phyloP scores from a whole-genome alignment of 2,888 invertebrate genomes.

The Pogonocherus hispidulus region DNA sequence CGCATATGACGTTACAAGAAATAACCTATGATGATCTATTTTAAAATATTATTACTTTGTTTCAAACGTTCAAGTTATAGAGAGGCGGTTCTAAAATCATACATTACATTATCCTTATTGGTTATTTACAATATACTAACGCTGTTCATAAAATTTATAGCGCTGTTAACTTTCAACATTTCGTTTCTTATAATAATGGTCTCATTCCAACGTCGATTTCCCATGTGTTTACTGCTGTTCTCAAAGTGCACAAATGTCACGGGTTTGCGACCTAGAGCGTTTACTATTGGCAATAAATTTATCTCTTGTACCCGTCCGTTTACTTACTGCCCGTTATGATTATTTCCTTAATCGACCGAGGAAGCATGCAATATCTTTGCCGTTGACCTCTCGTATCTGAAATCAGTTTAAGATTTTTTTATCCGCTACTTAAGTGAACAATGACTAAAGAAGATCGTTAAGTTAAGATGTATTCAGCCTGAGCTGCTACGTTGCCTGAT shows the following conservation, averaged over 20 bases:
- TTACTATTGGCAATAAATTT: not conserved
- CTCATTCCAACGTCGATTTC: not conserved
- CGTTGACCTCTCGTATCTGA: slow-evolving; percentile 19
- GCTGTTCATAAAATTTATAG: not conserved
- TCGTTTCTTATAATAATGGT: not conserved
- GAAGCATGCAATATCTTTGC: slow-evolving; percentile 1
- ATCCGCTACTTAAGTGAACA: not conserved
- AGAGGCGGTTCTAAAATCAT: not conserved
- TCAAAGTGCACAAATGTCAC: not conserved
- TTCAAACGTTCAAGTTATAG: too few species aligned
- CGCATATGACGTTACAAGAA: too few species aligned
- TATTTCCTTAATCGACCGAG: not conserved
- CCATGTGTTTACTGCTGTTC: slow-evolving; percentile 10
- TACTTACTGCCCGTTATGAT: not conserved
- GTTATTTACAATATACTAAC: not conserved
- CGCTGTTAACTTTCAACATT: not conserved
- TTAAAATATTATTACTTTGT: not conserved
- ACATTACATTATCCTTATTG: not conserved
- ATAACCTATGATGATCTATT: too few species aligned
- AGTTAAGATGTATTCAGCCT: not conserved
- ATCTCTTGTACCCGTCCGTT: not conserved
- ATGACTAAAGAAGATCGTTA: slow-evolving; percentile 2
- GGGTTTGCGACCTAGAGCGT: not conserved
- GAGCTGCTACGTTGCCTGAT: not conserved
- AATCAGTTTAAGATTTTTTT: slow-evolving; percentile 14